Conservation (phyloP, 2,888 invertebrate genomes). For the Mellilla xanthometata region DNA sequence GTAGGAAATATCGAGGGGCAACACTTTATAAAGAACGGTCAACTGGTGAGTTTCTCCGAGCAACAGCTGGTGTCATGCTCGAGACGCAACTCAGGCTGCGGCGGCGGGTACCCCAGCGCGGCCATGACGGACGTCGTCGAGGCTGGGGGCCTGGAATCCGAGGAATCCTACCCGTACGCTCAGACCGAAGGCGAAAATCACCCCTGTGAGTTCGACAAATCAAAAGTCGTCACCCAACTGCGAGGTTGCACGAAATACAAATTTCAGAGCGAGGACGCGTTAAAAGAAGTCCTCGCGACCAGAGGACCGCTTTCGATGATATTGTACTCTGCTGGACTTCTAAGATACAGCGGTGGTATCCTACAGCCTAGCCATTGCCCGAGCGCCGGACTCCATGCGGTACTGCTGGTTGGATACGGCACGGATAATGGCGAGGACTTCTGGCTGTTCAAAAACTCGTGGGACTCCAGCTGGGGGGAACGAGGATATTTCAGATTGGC, state of each 20-base stretch:
- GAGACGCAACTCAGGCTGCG: background rate
- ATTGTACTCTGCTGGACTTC: background rate
- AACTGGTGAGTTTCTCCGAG: slow-evolving; percentile 10
- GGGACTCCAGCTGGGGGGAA: slow-evolving; percentile 7
- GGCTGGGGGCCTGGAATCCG: background rate
- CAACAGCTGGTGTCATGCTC: slow-evolving; percentile 16
- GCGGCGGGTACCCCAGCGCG: background rate
- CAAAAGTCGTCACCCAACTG: background rate
- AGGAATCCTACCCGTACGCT: slow-evolving; percentile 9
- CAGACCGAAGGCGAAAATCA: too few species aligned
- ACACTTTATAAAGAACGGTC: slow-evolving; percentile 2
- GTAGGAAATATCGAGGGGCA: slow-evolving; percentile 12
- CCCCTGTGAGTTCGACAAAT: too few species aligned
- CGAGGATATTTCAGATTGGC: slow-evolving; percentile 8
- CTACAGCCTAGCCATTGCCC: background rate
- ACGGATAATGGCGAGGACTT: slow-evolving; percentile 6
- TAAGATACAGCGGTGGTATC: too few species aligned
- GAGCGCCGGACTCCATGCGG: slow-evolving; percentile 9
- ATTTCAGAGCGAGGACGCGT: slow-evolving; percentile 1
- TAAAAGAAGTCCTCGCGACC: slow-evolving; percentile 5
- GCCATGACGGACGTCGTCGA: slow-evolving; percentile 4
- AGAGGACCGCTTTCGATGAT: slow-evolving; percentile 6
- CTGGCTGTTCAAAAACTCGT: slow-evolving; percentile 19
- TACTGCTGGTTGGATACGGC: slow-evolving; percentile 16
- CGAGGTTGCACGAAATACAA: slow-evolving; percentile 2